Evolutionary conservation across 2,888 invertebrate species (phyloP).

Genomic region (Chromoteleia sp.): DNA sequence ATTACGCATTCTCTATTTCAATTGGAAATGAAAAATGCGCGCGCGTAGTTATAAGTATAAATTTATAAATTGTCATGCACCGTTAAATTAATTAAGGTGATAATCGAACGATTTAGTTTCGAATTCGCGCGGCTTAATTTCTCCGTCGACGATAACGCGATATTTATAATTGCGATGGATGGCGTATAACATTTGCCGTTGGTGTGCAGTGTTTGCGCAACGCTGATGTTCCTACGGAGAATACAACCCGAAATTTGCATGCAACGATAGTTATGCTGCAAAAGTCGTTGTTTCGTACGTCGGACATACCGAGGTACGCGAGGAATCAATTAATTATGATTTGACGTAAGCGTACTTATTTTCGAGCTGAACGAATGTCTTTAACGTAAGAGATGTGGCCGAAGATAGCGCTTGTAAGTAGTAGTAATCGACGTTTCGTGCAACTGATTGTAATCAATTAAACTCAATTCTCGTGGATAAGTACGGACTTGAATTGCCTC

Average conservation of each 20-base stretch:
- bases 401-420: constrained; percentile 71
- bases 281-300: constrained; percentile 45
- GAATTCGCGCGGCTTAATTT: constrained; percentile 38
- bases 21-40: not conserved
- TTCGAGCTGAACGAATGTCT: constrained; percentile 41
- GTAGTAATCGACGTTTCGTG: constrained; percentile 73
- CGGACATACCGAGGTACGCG: constrained; percentile 8
- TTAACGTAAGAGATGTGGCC: constrained; percentile 48
- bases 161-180: constrained; percentile 52
- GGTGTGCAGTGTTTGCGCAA: constrained; percentile 35
- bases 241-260: constrained; percentile 34
- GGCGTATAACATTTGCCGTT: constrained; percentile 48
- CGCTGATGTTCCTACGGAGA: constrained; percentile 23
- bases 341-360: constrained; percentile 31
- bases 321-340: constrained; percentile 60
- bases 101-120: constrained; percentile 27
- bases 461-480: constrained; percentile 71
- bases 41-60: not conserved
- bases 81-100: constrained; percentile 31
- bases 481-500: constrained; percentile 65
- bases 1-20: constrained; percentile 3
- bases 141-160: constrained; percentile 40
- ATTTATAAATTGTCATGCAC: too few species aligned
- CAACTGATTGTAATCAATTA: constrained; percentile 72
- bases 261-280: constrained; percentile 42